Conservation (phyloP, 1,140 invertebrate species). For the Acyrthosiphon pisum region DNA sequence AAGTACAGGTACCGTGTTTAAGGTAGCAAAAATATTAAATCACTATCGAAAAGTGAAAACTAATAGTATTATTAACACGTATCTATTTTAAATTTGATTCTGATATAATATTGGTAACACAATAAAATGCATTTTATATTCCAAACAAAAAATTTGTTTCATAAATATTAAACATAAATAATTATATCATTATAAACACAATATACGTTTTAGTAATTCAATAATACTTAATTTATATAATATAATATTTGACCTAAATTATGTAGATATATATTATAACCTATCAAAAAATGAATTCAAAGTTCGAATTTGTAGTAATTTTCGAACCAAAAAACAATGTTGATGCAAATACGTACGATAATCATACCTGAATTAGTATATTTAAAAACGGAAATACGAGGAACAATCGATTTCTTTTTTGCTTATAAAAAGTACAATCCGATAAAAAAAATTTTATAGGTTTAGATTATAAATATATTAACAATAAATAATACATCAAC, state of each 20-base stretch:
- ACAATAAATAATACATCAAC: slow-evolving; percentile 37
- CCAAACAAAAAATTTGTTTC: not conserved
- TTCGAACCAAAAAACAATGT: not conserved
- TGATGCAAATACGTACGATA: not conserved
- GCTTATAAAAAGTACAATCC: not conserved
- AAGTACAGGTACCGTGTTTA: not conserved
- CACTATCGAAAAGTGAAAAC: not conserved
- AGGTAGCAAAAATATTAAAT: not conserved
- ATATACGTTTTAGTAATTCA: not conserved
- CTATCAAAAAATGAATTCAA: not conserved
- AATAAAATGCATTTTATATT: not conserved
- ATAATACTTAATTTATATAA: not conserved
- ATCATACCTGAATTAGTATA: not conserved
- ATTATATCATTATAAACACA: not conserved
- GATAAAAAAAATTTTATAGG: not conserved
- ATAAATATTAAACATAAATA: too few species aligned
- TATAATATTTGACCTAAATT: not conserved
- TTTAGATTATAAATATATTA: slow-evolving; percentile 16
- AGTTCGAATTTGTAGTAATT: not conserved
- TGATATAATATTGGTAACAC: not conserved
- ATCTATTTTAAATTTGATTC: not conserved
- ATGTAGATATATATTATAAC: not conserved
- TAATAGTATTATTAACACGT: not conserved
- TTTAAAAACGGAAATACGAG: not conserved
- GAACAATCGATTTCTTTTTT: not conserved